Evolutionary conservation across 2,797 vertebrate species (phyloP), one percentile per base, ranked within the genome.

Genomic region (Morus bassanus): DNA sequence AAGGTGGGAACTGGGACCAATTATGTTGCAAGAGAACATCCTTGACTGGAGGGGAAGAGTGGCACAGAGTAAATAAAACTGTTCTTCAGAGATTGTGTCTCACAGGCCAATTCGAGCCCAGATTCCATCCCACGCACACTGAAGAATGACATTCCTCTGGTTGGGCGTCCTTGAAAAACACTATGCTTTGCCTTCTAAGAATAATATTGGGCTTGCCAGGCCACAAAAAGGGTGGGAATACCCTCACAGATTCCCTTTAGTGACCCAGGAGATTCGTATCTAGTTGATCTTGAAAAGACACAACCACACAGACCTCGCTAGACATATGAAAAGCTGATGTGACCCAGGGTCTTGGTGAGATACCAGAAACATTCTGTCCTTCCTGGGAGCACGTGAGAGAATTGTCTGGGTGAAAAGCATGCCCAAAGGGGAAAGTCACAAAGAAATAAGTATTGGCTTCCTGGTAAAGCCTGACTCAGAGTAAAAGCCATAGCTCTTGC

Each of bases 1-100:
- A 80, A 92, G 90, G 92, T 91, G 90, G 92, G 92, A 83, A 72
- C 86, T 96, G 95, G 96, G 96, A 96, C 93, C 91, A 91, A 92
- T 95, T 96, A 93, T 46, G 24, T 11, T 92, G 95, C 90, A 57
- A 89, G 86, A 95, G 95, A 95, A 95, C 95, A 96, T 94, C 95
- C 91, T 80, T 93, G 95, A 91, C 93, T 90, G 77, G 88, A 95
- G 91, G 92, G 91, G 92, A 89, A 92, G 93, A 93, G 82, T 30
- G 94, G 87, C 82, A 83, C 7, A 28, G 79, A 91, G 95, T 88
- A 95, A 95, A 97, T 89, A 72, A 83, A 95, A 92, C 30, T 33
- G 68, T 78, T 94, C 92, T 95, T 75, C 9, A 12, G 95, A 95
- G 94, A 85, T 17, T 30, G 87, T 18, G 80, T 85, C 96, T 91